Conservation (phyloP, 2,113 vertebrate genomes). For the Gopherus flavomarginatus region DNA sequence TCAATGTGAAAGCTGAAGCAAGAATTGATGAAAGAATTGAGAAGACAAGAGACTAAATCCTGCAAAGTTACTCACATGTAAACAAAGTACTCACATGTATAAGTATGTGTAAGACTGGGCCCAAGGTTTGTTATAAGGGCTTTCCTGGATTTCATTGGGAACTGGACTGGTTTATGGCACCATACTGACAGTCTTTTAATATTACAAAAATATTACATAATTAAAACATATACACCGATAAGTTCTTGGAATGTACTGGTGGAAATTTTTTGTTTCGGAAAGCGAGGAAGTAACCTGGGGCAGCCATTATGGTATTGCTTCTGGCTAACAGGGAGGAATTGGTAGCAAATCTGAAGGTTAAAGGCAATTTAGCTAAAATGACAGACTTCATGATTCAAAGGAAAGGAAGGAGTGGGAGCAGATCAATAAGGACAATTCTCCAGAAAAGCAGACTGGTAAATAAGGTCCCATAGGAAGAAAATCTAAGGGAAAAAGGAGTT, state of each 20-base stretch:
- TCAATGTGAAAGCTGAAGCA: slow-evolving; percentile 61
- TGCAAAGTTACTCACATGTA: slow-evolving; percentile 49
- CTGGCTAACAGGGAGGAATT: background rate
- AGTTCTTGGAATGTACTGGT: background rate
- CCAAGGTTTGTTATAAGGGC: slow-evolving; percentile 5
- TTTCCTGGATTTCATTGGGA: slow-evolving; percentile 35
- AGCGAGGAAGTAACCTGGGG: background rate
- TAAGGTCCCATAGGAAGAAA: background rate
- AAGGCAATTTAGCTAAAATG: background rate
- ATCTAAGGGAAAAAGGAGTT: background rate
- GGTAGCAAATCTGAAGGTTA: background rate
- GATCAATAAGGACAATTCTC: background rate
- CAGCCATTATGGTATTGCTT: background rate
- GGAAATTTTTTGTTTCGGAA: background rate
- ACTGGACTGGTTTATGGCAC: background rate
- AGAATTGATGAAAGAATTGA: slow-evolving; percentile 21
- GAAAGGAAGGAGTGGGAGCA: background rate
- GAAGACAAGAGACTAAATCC: slow-evolving; percentile 40
- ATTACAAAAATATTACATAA: background rate
- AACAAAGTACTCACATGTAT: slow-evolving; percentile 23
- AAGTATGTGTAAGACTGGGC: slow-evolving; percentile 12
- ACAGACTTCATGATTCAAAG: background rate
- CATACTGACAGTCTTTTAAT: background rate
- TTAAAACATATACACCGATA: background rate
- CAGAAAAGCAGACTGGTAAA: background rate